phyloP scores from a whole-genome alignment of 1,140 invertebrate genomes.

The Anastatus disparis region DNA sequence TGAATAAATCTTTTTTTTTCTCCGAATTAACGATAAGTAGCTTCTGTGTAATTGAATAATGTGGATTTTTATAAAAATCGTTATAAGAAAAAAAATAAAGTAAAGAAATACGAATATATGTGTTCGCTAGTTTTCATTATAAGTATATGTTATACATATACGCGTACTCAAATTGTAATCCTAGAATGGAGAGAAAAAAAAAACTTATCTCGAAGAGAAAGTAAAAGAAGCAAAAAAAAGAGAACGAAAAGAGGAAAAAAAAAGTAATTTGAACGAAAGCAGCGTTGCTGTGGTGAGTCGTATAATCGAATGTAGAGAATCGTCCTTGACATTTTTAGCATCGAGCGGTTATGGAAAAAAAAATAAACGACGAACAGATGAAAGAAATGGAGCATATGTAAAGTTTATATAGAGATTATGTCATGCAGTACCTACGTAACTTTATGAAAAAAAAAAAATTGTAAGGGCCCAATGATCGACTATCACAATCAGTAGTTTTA shows the following conservation, averaged over 20 bases:
- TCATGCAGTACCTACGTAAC: not conserved
- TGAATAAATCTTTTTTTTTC: not conserved
- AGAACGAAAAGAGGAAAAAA: too few relatives aligned
- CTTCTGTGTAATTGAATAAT: not conserved
- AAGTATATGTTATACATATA: conserved; percentile 28
- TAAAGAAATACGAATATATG: too few relatives aligned
- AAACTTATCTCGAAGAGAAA: too few relatives aligned
- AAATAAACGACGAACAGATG: not conserved
- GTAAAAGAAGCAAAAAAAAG: too few relatives aligned
- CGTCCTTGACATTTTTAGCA: conserved; percentile 10
- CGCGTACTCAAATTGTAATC: not conserved
- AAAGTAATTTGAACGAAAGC: too few relatives aligned
- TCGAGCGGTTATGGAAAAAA: not conserved
- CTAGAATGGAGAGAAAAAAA: not conserved
- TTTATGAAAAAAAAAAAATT: not conserved
- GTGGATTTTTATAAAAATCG: conserved; percentile 9
- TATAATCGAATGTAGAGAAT: not conserved
- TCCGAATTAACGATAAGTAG: not conserved
- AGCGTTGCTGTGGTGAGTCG: too few relatives aligned
- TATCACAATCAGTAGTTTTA: conserved; percentile 27
- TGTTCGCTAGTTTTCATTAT: not conserved
- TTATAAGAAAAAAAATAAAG: not conserved
- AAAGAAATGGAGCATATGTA: conserved; percentile 1
- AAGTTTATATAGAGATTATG: conserved; percentile 1
- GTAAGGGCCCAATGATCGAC: conserved; percentile 25